phyloP scores from a whole-genome alignment of 2,888 invertebrate species.

The Linnaemya vulpina region DNA sequence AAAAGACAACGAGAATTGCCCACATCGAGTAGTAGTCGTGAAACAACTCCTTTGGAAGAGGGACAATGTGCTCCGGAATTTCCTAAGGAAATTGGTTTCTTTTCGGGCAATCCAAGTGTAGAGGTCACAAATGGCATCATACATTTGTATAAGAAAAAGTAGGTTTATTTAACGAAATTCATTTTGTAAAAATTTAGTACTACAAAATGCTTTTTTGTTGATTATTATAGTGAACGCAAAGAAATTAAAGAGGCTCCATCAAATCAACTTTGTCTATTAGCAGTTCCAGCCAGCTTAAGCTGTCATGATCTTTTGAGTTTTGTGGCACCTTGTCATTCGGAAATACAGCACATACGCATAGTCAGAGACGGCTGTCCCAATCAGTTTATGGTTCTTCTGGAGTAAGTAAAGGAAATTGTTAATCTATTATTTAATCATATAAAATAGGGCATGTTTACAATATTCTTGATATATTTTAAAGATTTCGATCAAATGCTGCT shows the following conservation, averaged over 20 bases:
- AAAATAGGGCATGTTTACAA: no score
- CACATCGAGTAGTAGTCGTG: constrained; percentile 85
- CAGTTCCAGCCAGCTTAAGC: constrained; percentile 94
- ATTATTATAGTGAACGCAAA: constrained; percentile 87
- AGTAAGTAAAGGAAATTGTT: constrained; percentile 84
- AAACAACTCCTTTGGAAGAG: constrained; percentile 83
- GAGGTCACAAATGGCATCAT: constrained; percentile 98
- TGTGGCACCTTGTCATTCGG: constrained; percentile 95
- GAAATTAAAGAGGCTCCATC: constrained; percentile 89
- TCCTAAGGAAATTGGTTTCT: constrained; percentile 88
- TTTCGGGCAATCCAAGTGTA: constrained; percentile 98
- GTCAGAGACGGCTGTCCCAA: constrained; percentile 95
- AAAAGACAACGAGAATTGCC: constrained; percentile 67
- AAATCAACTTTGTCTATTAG: constrained; percentile 93
- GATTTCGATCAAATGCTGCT: constrained; percentile 88
- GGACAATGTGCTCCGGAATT: constrained; percentile 80
- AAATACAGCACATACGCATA: constrained; percentile 95
- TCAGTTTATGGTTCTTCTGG: constrained; percentile 98
- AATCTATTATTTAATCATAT: no score
- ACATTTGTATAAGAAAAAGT: constrained; percentile 99
- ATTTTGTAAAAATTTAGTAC: not conserved
- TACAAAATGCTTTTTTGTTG: not conserved
- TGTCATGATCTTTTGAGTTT: constrained; percentile 97
- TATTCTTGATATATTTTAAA: constrained; percentile 76
- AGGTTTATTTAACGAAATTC: constrained; percentile 75